Evolutionary conservation across 2,888 invertebrate species (phyloP).

Genomic region (Erebia aethiops): DNA sequence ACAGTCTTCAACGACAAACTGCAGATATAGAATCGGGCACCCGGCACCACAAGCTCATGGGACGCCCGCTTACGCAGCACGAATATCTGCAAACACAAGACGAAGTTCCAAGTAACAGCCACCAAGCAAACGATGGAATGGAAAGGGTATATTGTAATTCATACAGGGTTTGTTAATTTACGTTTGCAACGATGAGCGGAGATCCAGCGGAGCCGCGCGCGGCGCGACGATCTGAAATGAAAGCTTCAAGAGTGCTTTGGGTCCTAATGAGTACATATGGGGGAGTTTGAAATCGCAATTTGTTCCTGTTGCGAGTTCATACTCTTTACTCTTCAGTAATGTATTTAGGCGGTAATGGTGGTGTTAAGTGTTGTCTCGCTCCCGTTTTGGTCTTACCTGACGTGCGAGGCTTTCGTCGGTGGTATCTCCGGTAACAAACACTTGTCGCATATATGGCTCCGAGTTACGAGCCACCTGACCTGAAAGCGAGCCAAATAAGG

Average conservation of each 20-base stretch:
- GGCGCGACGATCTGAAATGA: constrained; percentile 72
- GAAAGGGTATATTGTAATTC: constrained; percentile 40
- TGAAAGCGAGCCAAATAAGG: constrained; percentile 75
- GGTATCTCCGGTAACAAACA: constrained; percentile 89
- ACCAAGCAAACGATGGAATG: constrained; percentile 30
- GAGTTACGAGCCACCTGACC: constrained; percentile 95
- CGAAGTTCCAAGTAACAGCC: constrained; percentile 38
- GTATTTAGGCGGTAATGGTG: not conserved
- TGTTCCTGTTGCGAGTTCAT: constrained; percentile 65
- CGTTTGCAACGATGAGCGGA: constrained; percentile 65
- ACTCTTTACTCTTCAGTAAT: constrained; percentile 46
- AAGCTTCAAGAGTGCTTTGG: constrained; percentile 67
- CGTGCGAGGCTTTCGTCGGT: constrained; percentile 84
- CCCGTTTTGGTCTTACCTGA: constrained; percentile 82
- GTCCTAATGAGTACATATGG: constrained; percentile 46
- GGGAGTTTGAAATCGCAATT: constrained; percentile 68
- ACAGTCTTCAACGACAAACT: constrained; percentile 94
- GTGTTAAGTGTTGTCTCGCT: constrained; percentile 26
- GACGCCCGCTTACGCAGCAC: constrained; percentile 96
- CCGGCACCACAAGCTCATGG: constrained; percentile 92
- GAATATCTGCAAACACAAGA: constrained; percentile 87
- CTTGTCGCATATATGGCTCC: constrained; percentile 98
- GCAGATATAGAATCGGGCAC: constrained; percentile 97
- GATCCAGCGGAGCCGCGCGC: constrained; percentile 58
- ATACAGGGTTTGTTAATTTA: constrained; percentile 57